Evolutionary conservation across 53 echinoderm and acorn worm genomes (phyloP), one percentile per base, ranked within the genome.

Genomic region (Patiria pectinifera): DNA sequence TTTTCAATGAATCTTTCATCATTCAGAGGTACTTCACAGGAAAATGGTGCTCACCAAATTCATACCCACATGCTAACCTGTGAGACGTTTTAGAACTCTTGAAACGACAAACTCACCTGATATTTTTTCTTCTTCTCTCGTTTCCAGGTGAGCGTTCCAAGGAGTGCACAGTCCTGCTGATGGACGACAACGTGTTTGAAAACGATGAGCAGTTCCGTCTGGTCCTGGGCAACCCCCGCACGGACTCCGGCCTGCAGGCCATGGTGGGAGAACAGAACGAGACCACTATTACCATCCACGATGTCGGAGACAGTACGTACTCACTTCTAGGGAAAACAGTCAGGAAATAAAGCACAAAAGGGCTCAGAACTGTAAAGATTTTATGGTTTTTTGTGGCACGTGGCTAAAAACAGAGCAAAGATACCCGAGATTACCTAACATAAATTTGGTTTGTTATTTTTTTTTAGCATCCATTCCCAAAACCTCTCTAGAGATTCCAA

Each of bases 301-400:
- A 99, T 79, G 92, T 95, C 48, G 99, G 96, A 92, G 99, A 99
- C 92, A 96, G 99, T 99, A 96, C 95, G 99, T 96, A 78, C 25
- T 82, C 60, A 2, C 43, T 86, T 93, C n/a, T 93, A 99, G 99
- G 79, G 70, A 60, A 60, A 35, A 35, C 35, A 1, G 1, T 35
- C 0, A 35, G 35, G 35, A 35, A 35, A 35, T 59, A 60, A 60
- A 60, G 9, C 9, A 60, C 9, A 60, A 11, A 11, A 8, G 8
- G 60, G 12, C 60, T 12, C 60, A 11, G 2, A 35, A 35, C 35
- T 35, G 35, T 35, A 35, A 35, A 35, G 35, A 35, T 0, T 35
- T 35, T 0, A 35, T 35, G n/a, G n/a, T 35, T 35, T 35, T 35
- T 0, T 35, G 35, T 35, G 35, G 35, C 35, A 35, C 1, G 35